Evolutionary conservation across 2,888 invertebrate species (phyloP), one percentile per base, ranked within the genome.

Genomic region (Plusia festucae): DNA sequence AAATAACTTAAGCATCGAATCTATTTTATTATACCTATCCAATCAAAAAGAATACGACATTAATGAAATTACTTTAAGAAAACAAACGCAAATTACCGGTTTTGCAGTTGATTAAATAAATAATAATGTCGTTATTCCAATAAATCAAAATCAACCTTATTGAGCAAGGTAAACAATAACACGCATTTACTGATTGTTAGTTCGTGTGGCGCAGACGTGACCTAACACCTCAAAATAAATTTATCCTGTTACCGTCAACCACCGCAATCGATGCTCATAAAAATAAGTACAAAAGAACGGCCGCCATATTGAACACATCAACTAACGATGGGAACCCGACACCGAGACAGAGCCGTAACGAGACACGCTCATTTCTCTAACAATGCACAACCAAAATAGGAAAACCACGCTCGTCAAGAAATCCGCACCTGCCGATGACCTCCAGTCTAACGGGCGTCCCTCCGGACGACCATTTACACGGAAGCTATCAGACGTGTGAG

Each of bases 401-500:
- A 87, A 88, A 90, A 84, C 80, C 88, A 86, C 85, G 91, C 90
- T 89, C 90, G 90, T 93, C 94, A 93, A 92, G 91, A 89, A 91
- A 93, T 92, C 91, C 88, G 87, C 94, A 94, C 94, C 93, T 94
- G 94, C 87, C 90, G 91, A 90, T 91, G 94, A 93, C 93, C 94
- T 85, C 88, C 65, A 81, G 79, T 80, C 90, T 94, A 94, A 93
- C 94, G 93, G 93, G 88, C 88, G 89, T 88, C 90, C 92, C 88
- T 87, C 76, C 74, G 61, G 70, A 51, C 61, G 76, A 70, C 79
- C 82, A 76, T 60, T 44, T 44, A 63, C 57, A 65, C 62, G 51
- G 34, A 51, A 61, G 63, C 70, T 52, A 67, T 72, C 67, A 73
- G 57, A 62, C 63, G 65, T 74, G 52, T 66, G 76, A 72, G 73